Percentiles rank a stretch among this genome's conserved stretches.
phyloP scores from a whole-genome alignment of 1,140 invertebrate genomes.

The Trachymyrmex septentrionalis region DNA sequence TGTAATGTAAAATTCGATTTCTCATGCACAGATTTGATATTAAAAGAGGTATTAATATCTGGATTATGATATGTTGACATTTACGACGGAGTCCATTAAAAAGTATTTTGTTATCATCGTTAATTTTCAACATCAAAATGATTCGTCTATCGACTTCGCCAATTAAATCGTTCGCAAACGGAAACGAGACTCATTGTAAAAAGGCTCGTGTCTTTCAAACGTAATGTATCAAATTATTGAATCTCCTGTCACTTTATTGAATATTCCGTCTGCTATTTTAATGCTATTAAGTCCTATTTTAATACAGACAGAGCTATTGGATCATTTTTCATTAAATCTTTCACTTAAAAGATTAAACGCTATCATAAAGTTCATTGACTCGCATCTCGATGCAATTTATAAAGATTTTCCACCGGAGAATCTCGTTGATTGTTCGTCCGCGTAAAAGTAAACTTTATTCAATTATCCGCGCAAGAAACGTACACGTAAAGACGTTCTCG shows the following conservation, averaged over 20 bases:
- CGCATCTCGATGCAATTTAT: background rate
- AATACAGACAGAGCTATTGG: background rate
- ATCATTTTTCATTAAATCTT: background rate
- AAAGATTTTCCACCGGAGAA: background rate
- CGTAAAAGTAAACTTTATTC: conserved; percentile 7
- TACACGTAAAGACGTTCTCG: background rate
- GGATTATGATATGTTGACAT: background rate
- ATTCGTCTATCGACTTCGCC: background rate
- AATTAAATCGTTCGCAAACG: background rate
- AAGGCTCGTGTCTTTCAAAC: background rate
- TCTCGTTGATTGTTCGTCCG: background rate
- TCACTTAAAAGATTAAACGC: background rate
- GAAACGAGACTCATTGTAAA: background rate
- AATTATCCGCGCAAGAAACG: conserved; percentile 32
- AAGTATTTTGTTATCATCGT: background rate
- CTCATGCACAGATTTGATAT: background rate
- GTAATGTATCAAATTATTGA: background rate
- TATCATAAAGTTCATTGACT: conserved; percentile 1
- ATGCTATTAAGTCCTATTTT: background rate
- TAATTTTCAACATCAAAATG: background rate
- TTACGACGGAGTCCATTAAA: conserved; percentile 9
- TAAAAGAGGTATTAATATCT: conserved; percentile 2
- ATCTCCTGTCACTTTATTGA: background rate
- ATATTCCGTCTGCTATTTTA: background rate
- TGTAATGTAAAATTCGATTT: background rate